Base-by-base conservation (phyloP, 2,113 vertebrate species). In the Limanda limanda region DNA sequence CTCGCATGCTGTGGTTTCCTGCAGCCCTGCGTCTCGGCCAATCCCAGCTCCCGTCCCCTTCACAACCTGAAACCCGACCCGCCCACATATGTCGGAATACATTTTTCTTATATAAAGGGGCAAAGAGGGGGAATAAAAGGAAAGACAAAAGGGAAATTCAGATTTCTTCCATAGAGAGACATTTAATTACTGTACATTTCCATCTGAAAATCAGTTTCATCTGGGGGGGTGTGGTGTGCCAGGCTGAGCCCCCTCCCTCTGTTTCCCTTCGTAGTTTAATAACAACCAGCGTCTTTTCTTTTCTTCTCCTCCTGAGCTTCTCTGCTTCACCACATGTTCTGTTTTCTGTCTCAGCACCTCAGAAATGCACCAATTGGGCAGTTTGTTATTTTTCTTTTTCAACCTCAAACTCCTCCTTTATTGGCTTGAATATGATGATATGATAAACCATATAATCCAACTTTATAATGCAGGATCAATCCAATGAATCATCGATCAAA, bases 1-100 rank as follows among this genome's bases (percentile, higher is more conserved):
- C 71, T 79, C 69, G n/a, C 71, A 83, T 80, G 57, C 21, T 74
- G 86, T 82, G 81, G 82, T 88, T 76, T 88, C 72, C 80, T 85
- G 58, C 25, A 48, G 66, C 66, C 40, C 59, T 3, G 68, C 45
- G 2, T 79, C 37, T 23, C 56, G 78, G 60, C 73, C 71, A 78
- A 51, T 79, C 61, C 55, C 62, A 42, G 42, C 24, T 80, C 58
- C 9, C 58, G 47, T 78, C 54, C 18, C 35, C 24, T 45, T 55
- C 63, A 83, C 71, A 81, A 64, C 55, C 48, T 81, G 74, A 82
- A 90, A 84, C 62, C 56, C 69, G 61, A 68, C 31, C 79, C 77
- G 21, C 25, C 75, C 64, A 42, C 79, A 72, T 40, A 78, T 83
- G 83, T 68, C 68, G 47, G 13, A 73, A 15, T 68, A 45, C 31